Percentiles rank a stretch among this genome's conserved stretches.
These are phyloP conservation scores for Denticeps clupeoides DNA, from an alignment of 2,797 vertebrate genomes.

Conservation along the genomic window DNA sequence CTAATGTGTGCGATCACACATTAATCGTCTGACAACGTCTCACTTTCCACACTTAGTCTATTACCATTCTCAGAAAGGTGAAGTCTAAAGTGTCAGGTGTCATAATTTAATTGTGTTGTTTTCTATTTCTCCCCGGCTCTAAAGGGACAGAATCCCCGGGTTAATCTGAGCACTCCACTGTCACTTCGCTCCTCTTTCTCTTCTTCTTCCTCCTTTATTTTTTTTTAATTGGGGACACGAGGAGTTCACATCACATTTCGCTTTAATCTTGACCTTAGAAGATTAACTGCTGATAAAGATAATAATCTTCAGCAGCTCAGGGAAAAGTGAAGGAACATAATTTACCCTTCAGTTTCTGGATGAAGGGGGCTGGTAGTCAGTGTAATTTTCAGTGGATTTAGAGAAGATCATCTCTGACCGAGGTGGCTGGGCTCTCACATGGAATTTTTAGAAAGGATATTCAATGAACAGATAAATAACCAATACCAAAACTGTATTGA, in stretches of 20 bases:
- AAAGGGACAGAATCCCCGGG: conserved; percentile 45
- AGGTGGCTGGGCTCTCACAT: conserved; percentile 18
- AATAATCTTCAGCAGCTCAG: conserved; percentile 63
- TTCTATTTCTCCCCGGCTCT: conserved; percentile 58
- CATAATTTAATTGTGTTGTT: conserved; percentile 75
- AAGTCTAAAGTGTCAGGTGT: conserved; percentile 70
- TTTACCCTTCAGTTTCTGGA: too few species aligned
- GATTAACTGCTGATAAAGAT: conserved; percentile 70
- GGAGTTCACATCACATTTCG: conserved; percentile 63
- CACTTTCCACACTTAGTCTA: conserved; percentile 59
- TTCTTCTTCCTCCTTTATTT: conserved; percentile 31
- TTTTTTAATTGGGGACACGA: conserved; percentile 63
- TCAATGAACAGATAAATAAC: conserved; percentile 1
- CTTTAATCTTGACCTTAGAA: conserved; percentile 70
- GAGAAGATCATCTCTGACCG: too few species aligned
- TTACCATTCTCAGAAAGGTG: conserved; percentile 64
- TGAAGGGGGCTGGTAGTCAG: not conserved
- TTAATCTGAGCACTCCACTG: conserved; percentile 39
- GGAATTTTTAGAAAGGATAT: conserved; percentile 4
- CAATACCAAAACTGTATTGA: too few species aligned
- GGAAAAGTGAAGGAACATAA: conserved; percentile 55
- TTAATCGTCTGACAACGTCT: conserved; percentile 64
- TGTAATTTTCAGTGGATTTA: conserved; percentile 2
- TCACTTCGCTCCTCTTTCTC: conserved; percentile 24
- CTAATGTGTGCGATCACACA: conserved; percentile 60